Conservation (phyloP, 2,888 invertebrate genomes). For the Hypena proboscidalis region DNA sequence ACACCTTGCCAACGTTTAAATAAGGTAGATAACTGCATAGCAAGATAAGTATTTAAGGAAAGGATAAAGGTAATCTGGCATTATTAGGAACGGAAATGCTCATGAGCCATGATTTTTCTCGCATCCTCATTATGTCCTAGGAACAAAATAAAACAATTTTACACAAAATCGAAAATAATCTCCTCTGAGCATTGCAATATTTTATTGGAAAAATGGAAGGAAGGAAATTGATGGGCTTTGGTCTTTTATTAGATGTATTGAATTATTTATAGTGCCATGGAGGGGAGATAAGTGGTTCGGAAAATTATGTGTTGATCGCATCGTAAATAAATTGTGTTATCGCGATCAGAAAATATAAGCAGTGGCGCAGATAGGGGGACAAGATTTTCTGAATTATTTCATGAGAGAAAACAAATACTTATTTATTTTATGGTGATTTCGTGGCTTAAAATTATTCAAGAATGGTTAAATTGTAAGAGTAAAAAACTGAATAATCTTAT, state of each 20-base stretch:
- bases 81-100: constrained; percentile 47
- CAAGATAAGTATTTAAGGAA: neutral
- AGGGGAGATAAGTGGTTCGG: neutral
- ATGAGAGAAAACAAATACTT: too few relatives aligned
- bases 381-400: too few relatives aligned
- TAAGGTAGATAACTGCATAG: constrained; percentile 9
- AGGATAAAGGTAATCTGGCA: constrained; percentile 17
- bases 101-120: constrained; percentile 59
- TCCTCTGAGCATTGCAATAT: constrained; percentile 19
- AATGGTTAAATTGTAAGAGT: too few relatives aligned
- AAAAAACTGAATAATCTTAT: too few relatives aligned
- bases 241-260: neutral
- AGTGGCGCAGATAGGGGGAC: too few relatives aligned
- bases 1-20: neutral
- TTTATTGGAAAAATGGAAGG: constrained; percentile 19
- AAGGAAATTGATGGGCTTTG: constrained; percentile 7
- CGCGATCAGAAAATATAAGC: too few relatives aligned
- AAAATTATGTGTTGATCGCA: too few relatives aligned
- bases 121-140: constrained; percentile 52
- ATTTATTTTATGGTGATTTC: too few relatives aligned
- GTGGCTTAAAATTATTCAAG: too few relatives aligned
- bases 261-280: neutral
- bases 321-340: too few relatives aligned
- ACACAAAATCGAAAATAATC: constrained; percentile 34
- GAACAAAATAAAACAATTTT: constrained; percentile 60